Conservation (phyloP, 2,888 invertebrate genomes). For the Peribatodes rhomboidaria region DNA sequence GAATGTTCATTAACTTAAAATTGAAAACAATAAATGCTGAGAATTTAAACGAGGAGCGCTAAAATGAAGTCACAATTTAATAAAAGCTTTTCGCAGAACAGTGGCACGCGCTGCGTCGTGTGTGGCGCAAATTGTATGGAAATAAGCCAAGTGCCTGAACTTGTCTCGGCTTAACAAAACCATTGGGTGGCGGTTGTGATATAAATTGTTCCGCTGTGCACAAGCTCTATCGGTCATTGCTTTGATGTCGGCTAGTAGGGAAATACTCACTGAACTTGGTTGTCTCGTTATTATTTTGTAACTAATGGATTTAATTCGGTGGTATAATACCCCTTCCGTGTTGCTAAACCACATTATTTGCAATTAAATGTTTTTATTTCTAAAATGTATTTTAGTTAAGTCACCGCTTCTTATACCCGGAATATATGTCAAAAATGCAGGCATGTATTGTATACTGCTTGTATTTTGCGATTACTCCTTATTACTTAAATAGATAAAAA, state of each 20-base stretch:
- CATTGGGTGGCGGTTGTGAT: constrained; percentile 27
- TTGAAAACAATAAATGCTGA: constrained; percentile 33
- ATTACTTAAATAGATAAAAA: no score
- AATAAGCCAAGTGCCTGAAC: constrained; percentile 68
- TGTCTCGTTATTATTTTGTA: constrained; percentile 2
- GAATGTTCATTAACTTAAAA: constrained; percentile 22
- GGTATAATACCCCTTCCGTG: neutral
- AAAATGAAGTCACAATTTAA: constrained; percentile 50
- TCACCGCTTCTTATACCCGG: no score
- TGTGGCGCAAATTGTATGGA: constrained; percentile 81
- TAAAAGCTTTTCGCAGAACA: constrained; percentile 58
- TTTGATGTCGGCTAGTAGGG: constrained; percentile 24
- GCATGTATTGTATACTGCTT: no score
- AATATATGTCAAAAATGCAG: no score
- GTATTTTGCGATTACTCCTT: no score
- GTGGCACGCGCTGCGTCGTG: constrained; percentile 67
- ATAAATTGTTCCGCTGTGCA: constrained; percentile 50
- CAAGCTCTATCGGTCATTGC: constrained; percentile 12
- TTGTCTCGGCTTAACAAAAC: constrained; percentile 52
- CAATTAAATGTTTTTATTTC: no score
- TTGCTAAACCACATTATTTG: no score
- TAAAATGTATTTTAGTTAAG: no score
- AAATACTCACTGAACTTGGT: neutral
- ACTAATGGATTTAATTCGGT: neutral
- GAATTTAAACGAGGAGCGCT: constrained; percentile 47